Percentiles rank a stretch among this genome's conserved stretches.
phyloP scores from a whole-genome alignment of 2,797 vertebrate genomes.

The Smutsia gigantea region DNA sequence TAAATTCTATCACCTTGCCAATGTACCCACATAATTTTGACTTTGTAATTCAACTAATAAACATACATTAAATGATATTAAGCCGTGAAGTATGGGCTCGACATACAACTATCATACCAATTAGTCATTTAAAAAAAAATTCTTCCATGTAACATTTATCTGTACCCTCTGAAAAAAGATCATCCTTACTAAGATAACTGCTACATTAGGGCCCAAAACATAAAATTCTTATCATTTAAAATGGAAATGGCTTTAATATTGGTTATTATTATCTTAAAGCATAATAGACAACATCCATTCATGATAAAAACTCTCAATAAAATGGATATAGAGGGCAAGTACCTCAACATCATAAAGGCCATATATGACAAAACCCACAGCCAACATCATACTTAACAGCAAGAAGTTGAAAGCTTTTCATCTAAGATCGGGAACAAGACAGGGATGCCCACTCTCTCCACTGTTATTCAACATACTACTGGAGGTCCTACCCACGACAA shows the following conservation, averaged over 20 bases:
- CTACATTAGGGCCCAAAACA: neutral
- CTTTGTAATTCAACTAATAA: slow-evolving; percentile 11
- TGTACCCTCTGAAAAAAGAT: neutral
- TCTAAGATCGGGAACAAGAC: too few relatives aligned
- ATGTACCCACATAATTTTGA: neutral
- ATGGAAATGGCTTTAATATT: neutral
- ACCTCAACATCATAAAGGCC: too few relatives aligned
- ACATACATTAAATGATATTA: slow-evolving; percentile 5
- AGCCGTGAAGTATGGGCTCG: neutral
- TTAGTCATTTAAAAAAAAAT: neutral
- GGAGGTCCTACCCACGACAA: too few relatives aligned
- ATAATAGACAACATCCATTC: neutral
- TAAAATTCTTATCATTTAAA: neutral
- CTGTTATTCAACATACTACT: too few relatives aligned
- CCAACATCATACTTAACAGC: too few relatives aligned
- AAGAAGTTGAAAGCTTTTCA: too few relatives aligned
- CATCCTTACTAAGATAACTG: neutral
- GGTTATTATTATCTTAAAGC: neutral
- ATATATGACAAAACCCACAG: too few relatives aligned
- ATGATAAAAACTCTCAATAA: too few relatives aligned
- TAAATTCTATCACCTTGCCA: neutral
- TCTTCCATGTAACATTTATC: neutral
- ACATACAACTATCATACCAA: neutral
- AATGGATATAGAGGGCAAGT: too few relatives aligned
- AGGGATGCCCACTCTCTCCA: too few relatives aligned